Evolutionary conservation across 2,113 vertebrate species (phyloP), one percentile per base, ranked within the genome.

Genomic region (Cyphomyrus discorhynchus): DNA sequence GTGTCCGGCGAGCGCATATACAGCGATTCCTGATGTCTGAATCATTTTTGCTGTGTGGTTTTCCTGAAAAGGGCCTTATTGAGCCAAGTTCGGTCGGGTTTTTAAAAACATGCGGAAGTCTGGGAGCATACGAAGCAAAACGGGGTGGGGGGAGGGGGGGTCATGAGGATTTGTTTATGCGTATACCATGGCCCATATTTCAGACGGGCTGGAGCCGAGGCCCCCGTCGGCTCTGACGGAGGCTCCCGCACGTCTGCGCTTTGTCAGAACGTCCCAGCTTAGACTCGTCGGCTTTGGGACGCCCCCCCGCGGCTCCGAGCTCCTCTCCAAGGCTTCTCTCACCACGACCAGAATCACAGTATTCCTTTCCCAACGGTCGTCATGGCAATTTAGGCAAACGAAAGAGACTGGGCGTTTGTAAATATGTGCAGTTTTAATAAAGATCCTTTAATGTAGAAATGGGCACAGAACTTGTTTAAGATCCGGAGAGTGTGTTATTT

Each of bases 191-290:
- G 93, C 87, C 94, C 92, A 94, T 21, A 35, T 95, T 95, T 96
- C 95, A 96, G 95, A 96, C 95, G 94, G 93, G 92, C 94, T 94
- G 95, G 96, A 96, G 95, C 95, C 95, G 31, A 84, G 92, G 27
- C 19, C 52, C 74, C 27, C 21, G 50, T 31, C 74, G 49, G 50
- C 50, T 86, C 35, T 87, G 45, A n/a, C 27, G 8, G 27, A 58
- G 86, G 53, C 19, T 62, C 86, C 86, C 39, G 56, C 87, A 13
- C 49, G 49, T 87, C 85, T 87, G 85, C 15, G 13, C 82, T 11
- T 47, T 13, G 35, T 84, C 19, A 19, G 85, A 15, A 39, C 7
- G 50, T 31, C 50, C 49, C 49, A 31, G 46, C 84, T 86, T 27
- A 31, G 84, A 13, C 84, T 87, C 15, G 13, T 4, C 35, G 35